Evolutionary conservation across 1,140 invertebrate genomes (phyloP), one percentile per base, ranked within the genome.

Genomic region (Drosophila nigrodunni): DNA sequence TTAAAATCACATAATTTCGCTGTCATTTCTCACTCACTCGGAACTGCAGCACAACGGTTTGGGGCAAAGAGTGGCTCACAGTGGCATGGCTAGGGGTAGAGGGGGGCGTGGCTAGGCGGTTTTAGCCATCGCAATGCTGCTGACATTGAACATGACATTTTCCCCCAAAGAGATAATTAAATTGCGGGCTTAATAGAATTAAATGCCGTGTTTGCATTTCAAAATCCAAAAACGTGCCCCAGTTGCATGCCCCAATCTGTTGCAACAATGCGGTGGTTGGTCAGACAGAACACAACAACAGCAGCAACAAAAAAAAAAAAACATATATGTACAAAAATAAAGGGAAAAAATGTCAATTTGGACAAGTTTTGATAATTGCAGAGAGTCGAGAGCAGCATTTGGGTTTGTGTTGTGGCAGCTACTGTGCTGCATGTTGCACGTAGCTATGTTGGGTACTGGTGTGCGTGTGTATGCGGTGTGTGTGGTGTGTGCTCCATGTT

Each of bases 181-280:
- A 90, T 90, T 79, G 85, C 81, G 70, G 72, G 54, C 80, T 75
- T 90, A 89, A 89, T 90, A 89, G 85, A 89, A 89, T 89, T 89
- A 89, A 89, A 89, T 89, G 86, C 81, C 78, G 80, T 89, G 85
- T 89, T 89, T 85, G 86, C 85, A 89, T 89, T 89, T 89, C 86
- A 89, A 89, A 90, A 90, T 89, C 80, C 70, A 78, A 76, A 30
- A 88, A 77, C 80, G 80, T 83, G 83, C 73, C 85, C 75, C 79
- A 86, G 73, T 66, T 70, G 82, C 49, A 57, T 57, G 54, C 66
- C 43, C 39, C 46, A 34, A 35, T 10, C 35, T n/a, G n/a, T 39
- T 18, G 5, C 10, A 21, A 11, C 68, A 25, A 55, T 34, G 71
- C 65, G 50, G 65, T 62, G 52, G 61, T 65, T 76, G 74, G 59